Conservation (phyloP, 2,888 invertebrate genomes). For the Teinopalpus imperialis region DNA sequence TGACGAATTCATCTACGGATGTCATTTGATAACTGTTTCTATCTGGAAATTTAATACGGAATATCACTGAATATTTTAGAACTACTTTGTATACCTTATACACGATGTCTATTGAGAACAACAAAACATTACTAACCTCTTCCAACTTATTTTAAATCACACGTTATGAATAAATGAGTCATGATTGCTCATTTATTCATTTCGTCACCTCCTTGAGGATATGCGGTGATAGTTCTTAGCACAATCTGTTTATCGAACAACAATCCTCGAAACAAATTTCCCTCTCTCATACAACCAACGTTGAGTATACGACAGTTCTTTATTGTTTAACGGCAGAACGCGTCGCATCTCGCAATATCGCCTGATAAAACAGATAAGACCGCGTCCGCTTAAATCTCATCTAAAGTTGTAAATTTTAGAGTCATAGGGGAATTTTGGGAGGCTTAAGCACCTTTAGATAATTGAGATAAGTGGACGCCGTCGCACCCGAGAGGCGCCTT, state of each 20-base stretch:
- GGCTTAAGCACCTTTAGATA: conserved; percentile 79
- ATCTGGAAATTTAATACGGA: conserved; percentile 48
- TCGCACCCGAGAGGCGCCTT: conserved; percentile 50
- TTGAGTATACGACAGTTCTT: conserved; percentile 26
- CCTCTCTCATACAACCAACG: conserved; percentile 1
- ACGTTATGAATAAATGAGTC: conserved; percentile 45
- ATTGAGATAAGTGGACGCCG: conserved; percentile 69
- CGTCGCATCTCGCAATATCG: conserved; percentile 58
- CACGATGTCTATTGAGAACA: too few species aligned
- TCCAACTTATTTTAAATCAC: conserved; percentile 39
- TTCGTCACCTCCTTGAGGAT: neutral
- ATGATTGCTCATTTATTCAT: conserved; percentile 42
- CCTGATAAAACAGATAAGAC: conserved; percentile 75
- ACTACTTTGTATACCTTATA: too few species aligned
- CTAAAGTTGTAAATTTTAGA: conserved; percentile 75
- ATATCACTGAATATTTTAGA: conserved; percentile 11
- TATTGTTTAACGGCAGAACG: conserved; percentile 55
- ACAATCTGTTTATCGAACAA: neutral
- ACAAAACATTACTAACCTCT: conserved; percentile 53
- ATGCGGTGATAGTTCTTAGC: neutral
- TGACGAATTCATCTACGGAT: conserved; percentile 75
- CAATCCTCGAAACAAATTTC: conserved; percentile 3
- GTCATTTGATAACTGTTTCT: conserved; percentile 51
- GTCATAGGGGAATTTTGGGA: conserved; percentile 70
- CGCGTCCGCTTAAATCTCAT: conserved; percentile 67